Conservation (phyloP, 2,113 vertebrate genomes). For the Anarhynchus alexandrinus region DNA sequence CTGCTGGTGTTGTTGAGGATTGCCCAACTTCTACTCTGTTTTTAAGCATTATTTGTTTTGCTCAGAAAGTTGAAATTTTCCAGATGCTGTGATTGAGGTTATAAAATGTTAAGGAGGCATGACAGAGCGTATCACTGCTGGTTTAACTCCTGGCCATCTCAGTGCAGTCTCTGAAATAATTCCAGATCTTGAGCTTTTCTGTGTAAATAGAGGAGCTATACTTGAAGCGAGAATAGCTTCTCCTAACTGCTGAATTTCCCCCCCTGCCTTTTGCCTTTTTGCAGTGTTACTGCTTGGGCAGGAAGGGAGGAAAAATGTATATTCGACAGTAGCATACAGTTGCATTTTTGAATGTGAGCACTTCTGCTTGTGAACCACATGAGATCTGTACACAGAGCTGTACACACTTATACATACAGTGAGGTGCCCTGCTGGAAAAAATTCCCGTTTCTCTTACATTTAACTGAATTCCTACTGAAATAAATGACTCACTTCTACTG, state of each 20-base stretch:
- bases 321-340: neutral
- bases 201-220: neutral
- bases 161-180: neutral
- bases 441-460: neutral
- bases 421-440: neutral
- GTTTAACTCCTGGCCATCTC: neutral
- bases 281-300: neutral
- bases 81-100: neutral
- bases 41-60: neutral
- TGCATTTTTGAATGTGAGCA: neutral
- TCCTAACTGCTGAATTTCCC: neutral
- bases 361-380: neutral
- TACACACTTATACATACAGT: too few relatives aligned
- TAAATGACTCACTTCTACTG: neutral
- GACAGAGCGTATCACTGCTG: neutral
- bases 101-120: neutral
- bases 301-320: accelerated
- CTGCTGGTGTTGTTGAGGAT: neutral
- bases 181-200: neutral
- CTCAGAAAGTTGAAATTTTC: neutral
- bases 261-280: neutral
- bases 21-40: neutral
- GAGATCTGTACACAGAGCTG: neutral
- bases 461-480: neutral
- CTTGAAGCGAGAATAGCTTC: neutral